These are phyloP conservation scores for Heteromormyrus szaboi DNA, from an alignment of 2,797 vertebrate genomes.

Conservation along the genomic window DNA sequence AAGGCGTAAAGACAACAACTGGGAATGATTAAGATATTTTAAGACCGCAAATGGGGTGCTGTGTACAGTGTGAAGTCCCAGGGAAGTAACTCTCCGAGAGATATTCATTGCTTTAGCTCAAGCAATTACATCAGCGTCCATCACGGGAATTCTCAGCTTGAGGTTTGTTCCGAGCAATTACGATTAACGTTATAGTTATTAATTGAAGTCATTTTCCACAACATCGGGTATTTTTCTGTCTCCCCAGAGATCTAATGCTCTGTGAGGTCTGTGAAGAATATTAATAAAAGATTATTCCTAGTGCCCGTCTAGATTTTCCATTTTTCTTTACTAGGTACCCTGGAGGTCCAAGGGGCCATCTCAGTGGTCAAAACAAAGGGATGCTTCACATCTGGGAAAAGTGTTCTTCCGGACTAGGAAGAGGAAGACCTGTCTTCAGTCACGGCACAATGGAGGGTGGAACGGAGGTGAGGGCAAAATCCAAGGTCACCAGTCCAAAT, in stretches of 20 bases:
- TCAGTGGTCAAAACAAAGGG: constrained; percentile 36
- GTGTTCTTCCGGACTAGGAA: constrained; percentile 44
- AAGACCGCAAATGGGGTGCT: constrained; percentile 90
- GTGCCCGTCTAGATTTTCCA: constrained; percentile 61
- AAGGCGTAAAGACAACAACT: constrained; percentile 93
- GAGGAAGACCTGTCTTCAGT: neutral
- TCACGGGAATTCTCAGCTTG: constrained; percentile 95
- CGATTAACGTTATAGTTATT: constrained; percentile 96
- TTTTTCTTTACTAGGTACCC: constrained; percentile 41
- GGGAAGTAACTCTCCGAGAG: constrained; percentile 85
- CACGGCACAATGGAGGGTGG: neutral
- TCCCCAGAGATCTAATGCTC: constrained; percentile 63
- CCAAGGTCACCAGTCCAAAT: constrained; percentile 4
- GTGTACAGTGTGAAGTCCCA: constrained; percentile 79
- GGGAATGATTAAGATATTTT: constrained; percentile 88
- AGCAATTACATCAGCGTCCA: constrained; percentile 98
- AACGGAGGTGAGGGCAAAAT: neutral
- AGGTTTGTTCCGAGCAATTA: constrained; percentile 89
- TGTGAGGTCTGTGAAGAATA: constrained; percentile 62
- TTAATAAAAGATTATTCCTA: constrained; percentile 63
- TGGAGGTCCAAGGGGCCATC: constrained; percentile 71
- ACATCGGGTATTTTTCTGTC: constrained; percentile 61
- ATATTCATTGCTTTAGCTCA: constrained; percentile 88
- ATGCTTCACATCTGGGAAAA: constrained; percentile 43
- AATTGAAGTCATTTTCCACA: constrained; percentile 91